These are phyloP conservation scores for Scaptomyza polygonia DNA, from an alignment of 2,888 invertebrate species.

Conservation along the genomic window DNA sequence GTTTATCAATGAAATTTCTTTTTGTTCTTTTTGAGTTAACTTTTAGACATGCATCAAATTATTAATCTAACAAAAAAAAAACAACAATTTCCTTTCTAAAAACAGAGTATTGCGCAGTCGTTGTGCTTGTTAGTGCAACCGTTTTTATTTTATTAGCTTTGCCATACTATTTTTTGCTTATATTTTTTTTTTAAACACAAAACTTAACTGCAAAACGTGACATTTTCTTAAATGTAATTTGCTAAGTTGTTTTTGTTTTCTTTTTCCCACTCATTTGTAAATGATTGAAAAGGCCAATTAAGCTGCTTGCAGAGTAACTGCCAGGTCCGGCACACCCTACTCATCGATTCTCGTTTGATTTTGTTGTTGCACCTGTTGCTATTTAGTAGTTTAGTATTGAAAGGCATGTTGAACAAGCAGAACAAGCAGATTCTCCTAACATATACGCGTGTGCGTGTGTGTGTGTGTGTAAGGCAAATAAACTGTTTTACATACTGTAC, in stretches of 20 bases:
- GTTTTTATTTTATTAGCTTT: background rate
- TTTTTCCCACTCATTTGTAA: too few species aligned
- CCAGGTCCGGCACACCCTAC: background rate
- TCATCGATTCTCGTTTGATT: background rate
- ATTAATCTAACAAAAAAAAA: background rate
- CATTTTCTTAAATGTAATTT: background rate
- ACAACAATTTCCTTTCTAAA: background rate
- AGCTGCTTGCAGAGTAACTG: background rate
- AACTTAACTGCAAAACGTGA: slow-evolving; percentile 7
- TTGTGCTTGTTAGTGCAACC: background rate
- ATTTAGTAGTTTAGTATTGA: slow-evolving; percentile 29
- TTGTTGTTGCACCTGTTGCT: slow-evolving; percentile 16
- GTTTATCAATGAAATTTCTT: slow-evolving; percentile 57
- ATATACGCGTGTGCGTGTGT: slow-evolving; percentile 1
- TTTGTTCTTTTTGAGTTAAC: slow-evolving; percentile 16
- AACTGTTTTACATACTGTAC: slow-evolving; percentile 51
- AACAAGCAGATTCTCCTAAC: slow-evolving; percentile 35
- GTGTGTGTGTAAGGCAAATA: slow-evolving; percentile 47
- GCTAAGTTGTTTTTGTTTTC: background rate
- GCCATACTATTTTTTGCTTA: background rate
- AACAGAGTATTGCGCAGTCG: background rate
- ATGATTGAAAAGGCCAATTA: too few species aligned
- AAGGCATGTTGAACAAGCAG: slow-evolving; percentile 54
- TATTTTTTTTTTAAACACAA: background rate
- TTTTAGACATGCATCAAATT: slow-evolving; percentile 7